phyloP scores from a whole-genome alignment of 2,888 invertebrate species.

The Drosophila algonquin region DNA sequence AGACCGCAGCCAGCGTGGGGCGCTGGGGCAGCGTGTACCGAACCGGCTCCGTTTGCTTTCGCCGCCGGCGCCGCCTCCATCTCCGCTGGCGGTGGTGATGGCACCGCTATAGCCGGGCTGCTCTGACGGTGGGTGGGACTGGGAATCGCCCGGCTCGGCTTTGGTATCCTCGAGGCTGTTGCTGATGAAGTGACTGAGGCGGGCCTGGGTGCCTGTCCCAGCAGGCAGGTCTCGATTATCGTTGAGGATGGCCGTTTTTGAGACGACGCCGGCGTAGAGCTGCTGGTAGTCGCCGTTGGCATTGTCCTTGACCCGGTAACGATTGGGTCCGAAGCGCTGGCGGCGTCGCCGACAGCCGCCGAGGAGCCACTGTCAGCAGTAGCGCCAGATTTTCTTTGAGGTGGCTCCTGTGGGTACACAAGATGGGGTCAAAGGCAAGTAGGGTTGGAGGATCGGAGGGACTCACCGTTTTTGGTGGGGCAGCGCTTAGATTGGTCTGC shows the following conservation, averaged over 20 bases:
- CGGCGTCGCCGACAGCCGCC: conserved; percentile 84
- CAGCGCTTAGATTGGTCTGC: conserved; percentile 80
- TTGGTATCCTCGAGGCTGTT: conserved; percentile 82
- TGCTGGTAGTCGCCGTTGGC: conserved; percentile 59
- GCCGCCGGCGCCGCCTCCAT: not conserved
- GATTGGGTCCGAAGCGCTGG: conserved; percentile 69
- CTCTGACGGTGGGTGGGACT: conserved; percentile 44
- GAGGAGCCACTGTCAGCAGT: conserved; percentile 85
- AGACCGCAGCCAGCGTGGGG: conserved; percentile 83
- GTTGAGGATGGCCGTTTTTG: conserved; percentile 80
- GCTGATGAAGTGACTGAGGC: conserved; percentile 81
- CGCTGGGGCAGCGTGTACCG: conserved; percentile 65
- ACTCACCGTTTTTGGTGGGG: conserved; percentile 67
- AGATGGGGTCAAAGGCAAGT: not conserved
- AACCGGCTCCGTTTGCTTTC: conserved; percentile 55
- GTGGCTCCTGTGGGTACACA: conserved; percentile 56
- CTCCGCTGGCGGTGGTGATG: conserved; percentile 2
- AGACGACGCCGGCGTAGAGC: conserved; percentile 62
- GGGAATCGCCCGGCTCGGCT: conserved; percentile 56
- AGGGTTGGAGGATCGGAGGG: too few relatives aligned
- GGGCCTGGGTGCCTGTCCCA: conserved; percentile 73
- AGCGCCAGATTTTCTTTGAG: conserved; percentile 82
- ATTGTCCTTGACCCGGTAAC: conserved; percentile 72
- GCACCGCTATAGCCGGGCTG: conserved; percentile 26
- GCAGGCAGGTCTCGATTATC: conserved; percentile 83